Evolutionary conservation across 2,888 invertebrate genomes (phyloP).

Genomic region (Metopia argyrocephala): DNA sequence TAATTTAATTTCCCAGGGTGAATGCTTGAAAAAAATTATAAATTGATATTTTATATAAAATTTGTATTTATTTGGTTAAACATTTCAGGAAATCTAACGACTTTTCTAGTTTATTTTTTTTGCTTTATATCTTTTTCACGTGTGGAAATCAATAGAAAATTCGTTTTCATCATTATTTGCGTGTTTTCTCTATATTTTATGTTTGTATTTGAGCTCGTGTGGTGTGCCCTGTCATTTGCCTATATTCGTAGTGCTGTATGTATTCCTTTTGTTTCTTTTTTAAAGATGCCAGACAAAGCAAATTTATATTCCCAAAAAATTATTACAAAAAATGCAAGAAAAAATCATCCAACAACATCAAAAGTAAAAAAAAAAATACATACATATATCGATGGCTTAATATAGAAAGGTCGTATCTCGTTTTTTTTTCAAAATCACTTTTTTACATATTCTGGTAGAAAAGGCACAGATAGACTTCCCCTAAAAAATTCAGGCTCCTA

Average conservation of each 20-base stretch:
- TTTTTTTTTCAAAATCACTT: too few species aligned
- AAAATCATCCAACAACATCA: too few species aligned
- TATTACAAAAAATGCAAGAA: not conserved
- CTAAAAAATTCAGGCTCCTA: too few species aligned
- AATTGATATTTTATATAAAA: too few species aligned
- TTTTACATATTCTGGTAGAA: too few species aligned
- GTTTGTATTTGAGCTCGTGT: conserved; percentile 20
- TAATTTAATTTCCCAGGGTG: conserved; percentile 5
- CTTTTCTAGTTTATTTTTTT: conserved; percentile 15
- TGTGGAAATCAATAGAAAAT: conserved; percentile 71
- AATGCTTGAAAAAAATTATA: not conserved
- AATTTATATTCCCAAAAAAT: not conserved
- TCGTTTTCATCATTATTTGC: conserved; percentile 65
- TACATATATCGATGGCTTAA: too few species aligned
- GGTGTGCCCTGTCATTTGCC: conserved; percentile 17
- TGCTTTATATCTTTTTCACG: conserved; percentile 56
- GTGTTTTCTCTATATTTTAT: conserved; percentile 59
- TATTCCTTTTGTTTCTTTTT: not conserved
- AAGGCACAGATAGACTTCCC: too few species aligned
- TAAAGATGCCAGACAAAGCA: not conserved
- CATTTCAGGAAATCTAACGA: not conserved
- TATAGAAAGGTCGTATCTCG: too few species aligned
- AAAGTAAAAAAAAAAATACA: too few species aligned
- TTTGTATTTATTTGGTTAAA: too few species aligned
- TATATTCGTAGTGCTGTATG: conserved; percentile 34